Base-by-base conservation (phyloP, 2,113 vertebrate species). In the Grantiella picta region DNA sequence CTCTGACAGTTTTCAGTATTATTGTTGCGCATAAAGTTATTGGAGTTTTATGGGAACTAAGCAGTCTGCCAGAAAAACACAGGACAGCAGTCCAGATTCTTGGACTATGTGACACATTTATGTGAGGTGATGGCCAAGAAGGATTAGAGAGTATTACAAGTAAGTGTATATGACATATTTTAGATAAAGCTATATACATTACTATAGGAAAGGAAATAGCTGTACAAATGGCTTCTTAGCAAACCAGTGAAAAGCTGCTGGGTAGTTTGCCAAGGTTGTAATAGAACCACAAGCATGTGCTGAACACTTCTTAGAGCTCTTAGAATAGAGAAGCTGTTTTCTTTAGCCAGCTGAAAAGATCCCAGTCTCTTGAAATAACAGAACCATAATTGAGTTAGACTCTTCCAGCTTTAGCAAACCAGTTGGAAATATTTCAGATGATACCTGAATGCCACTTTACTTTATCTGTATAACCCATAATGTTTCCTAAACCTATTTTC, bases 271-370 rank as follows among this genome's bases (percentile, higher is more conserved):
- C 94, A 94, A 94, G 35, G 76, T 10, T 94, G 76, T 76, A 96
- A 88, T 75, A 92, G 60, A 96, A 96, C 85, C 88, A 77, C 75
- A 92, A 93, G 82, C 94, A 90, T 78, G 66, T 86, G 83, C 83
- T 93, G 87, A 91, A 81, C 90, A 81, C 94, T 95, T 95, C 85
- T 94, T 81, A 63, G 80, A 82, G 71, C 60, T 94, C 94, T 94
- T 53, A 87, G 92, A 96, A 96, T 89, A 93, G 76, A 92, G 86
- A 77, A 84, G 77, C 61, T 91, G 79, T 83, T 96, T 96, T 81
- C 86, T 53, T 94, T 70, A 95, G 66, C 93, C 91, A 82, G 70
- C 87, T 92, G 90, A 86, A 94, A 84, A 91, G 90, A 83, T 63
- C 69, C 25, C 80, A 82, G 83, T 80, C 86, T 88, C 83, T 92